Percentiles rank a stretch among this genome's conserved stretches.
Evolutionary conservation across 2,888 invertebrate genomes (phyloP).

Genomic region (Cantharis nigra): DNA sequence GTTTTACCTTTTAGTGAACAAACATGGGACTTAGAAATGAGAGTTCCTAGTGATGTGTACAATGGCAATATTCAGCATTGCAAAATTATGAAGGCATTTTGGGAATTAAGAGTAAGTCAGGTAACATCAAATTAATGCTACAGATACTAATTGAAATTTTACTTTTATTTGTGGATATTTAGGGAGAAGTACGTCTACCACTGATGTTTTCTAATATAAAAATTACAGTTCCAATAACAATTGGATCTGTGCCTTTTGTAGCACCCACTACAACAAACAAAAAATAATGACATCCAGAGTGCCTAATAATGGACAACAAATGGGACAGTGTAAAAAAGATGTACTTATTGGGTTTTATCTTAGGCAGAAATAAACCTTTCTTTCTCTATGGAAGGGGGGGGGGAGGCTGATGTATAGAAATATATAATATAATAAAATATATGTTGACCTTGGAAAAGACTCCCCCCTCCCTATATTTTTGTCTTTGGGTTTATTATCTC

Average conservation of each 20-base stretch:
- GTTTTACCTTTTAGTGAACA: conserved; percentile 3
- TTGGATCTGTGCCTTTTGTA: conserved; percentile 3
- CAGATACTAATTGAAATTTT: background rate
- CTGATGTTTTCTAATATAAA: conserved; percentile 2
- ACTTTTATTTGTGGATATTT: background rate
- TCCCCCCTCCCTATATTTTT: too few relatives aligned
- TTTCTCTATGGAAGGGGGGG: too few relatives aligned
- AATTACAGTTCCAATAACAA: background rate
- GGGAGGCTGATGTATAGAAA: too few relatives aligned
- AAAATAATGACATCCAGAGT: too few relatives aligned
- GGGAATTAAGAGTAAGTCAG: conserved; percentile 10
- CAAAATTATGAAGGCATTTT: conserved; percentile 5
- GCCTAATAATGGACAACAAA: too few relatives aligned
- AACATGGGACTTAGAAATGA: conserved; percentile 12
- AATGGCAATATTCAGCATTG: background rate
- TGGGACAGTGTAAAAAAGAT: too few relatives aligned
- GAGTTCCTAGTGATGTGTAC: conserved; percentile 7
- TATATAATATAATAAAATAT: too few relatives aligned
- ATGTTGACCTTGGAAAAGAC: too few relatives aligned
- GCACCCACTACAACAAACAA: too few relatives aligned
- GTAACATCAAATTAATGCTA: background rate
- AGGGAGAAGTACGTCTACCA: conserved; percentile 14
- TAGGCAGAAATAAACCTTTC: too few relatives aligned
- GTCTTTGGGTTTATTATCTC: too few relatives aligned
- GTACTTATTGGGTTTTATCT: too few relatives aligned